Evolutionary conservation across 2,888 invertebrate genomes (phyloP), one percentile per base, ranked within the genome.

Genomic region (Bembecia ichneumoniformis): DNA sequence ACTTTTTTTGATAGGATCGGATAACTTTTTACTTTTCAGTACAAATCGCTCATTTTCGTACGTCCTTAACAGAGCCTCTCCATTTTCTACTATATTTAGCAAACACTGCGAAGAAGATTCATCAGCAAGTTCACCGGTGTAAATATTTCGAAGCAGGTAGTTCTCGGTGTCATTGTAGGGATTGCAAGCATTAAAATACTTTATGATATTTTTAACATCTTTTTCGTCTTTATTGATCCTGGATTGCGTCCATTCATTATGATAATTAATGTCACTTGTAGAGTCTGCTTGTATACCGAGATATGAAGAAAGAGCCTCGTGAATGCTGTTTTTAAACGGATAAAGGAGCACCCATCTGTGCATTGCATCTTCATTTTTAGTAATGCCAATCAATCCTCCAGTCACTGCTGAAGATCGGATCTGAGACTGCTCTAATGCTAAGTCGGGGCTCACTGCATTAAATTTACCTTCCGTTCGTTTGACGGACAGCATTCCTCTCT

Each of bases 381-480:
- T 49, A 43, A 49, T 49, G 15, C 45, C 49, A 49, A 49, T 49
- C 43, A 49, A 49, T 20, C 49, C 49, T 46, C 49, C 36, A 49
- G 49, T 49, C 35, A 49, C 49, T 49, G 45, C 35, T 16, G 45
- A 64, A 55, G 64, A 64, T 59, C 55, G 61, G 47, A 60, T 64
- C 50, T 62, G 58, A 53, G 61, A 59, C 52, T 64, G 59, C 48
- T 62, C 61, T 53, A 64, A 48, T 55, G 63, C 58, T 55, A 62
- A 58, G 50, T 63, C 61, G 45, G 50, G 49, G 51, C 60, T 52
- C 15, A 61, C 60, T 48, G 55, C 54, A 59, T 49, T n/a, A 46
- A 49, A 49, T 64, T 46, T 64, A 60, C 53, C 43, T 51, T 35
- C 55, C 10, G 50, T 50, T 46, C 46, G 35, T 40, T 47, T 50